Base-by-base conservation (phyloP, 2,797 vertebrate genomes). In the Tapirus indicus region DNA sequence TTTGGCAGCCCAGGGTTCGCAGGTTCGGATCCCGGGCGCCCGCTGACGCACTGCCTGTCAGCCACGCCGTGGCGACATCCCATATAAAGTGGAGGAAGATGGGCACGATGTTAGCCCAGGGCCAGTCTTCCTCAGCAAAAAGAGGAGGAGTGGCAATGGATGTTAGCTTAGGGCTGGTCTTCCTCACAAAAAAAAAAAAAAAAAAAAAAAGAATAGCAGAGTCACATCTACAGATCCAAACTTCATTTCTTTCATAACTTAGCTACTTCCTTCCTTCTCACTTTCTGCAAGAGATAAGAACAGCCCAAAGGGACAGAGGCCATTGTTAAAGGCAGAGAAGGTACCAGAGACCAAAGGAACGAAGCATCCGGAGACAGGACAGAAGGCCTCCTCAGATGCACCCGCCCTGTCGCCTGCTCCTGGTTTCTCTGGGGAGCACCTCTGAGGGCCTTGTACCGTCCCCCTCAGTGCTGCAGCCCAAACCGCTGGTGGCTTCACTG, bases 361-460 rank as follows among this genome's bases (percentile, higher is more conserved):
- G 29, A 83, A 69, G 13, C 27, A 25, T 10, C 87, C 44, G 3
- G 41, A 47, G 49, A 49, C 25, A 21, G 66, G 29, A 69, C 8
- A 49, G 7, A 44, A 84, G 54, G 7, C 38, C 62, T 60, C 62
- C 18, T 21, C 6, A 0, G 52, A 38, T 9, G 56, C 62, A 9
- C 52, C 11, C 6, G 0, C 32, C 7, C 54, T 54, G 62, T 47
- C 32, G 1, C 25, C 72, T 16, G 2, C 56, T n/a, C n/a, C 3
- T 18, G n/a, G n/a, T 52, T n/a, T 85, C 20, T 47, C 64, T 27
- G 7, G 3, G 6, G 41, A 47, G 41, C 58, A 60, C 23, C 16
- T 9, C 18, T 8, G 7, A 49, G n/a, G 32, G 23, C 7, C 7
- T 6, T 2, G 1, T 0, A 0, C 20, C 7, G 4, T 35, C 84